phyloP scores from a whole-genome alignment of 2,888 invertebrate genomes.

The Tachina fera region DNA sequence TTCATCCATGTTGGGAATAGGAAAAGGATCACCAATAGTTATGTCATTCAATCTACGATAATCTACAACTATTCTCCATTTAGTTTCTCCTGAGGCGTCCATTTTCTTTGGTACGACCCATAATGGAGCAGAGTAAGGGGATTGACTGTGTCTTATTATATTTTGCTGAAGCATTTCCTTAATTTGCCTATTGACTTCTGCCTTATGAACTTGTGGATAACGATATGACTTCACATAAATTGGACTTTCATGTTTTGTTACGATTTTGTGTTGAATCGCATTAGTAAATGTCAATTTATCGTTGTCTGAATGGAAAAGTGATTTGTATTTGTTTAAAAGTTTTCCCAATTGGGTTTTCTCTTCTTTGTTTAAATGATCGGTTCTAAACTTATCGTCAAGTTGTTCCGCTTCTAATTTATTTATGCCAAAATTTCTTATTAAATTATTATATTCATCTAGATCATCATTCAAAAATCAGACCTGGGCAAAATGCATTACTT shows the following conservation, averaged over 20 bases:
- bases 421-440: too few species aligned
- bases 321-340: constrained; percentile 37
- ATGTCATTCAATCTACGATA: too few species aligned
- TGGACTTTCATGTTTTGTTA: not conserved
- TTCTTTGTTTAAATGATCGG: not conserved
- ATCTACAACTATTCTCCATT: constrained; percentile 14
- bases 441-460: too few species aligned
- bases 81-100: constrained; percentile 41
- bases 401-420: not conserved
- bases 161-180: constrained; percentile 43
- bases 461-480: too few species aligned
- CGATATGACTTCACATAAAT: too few species aligned
- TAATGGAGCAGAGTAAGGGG: constrained; percentile 53
- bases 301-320: constrained; percentile 76
- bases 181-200: constrained; percentile 42
- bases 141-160: constrained; percentile 51
- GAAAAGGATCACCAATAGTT: too few species aligned
- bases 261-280: constrained; percentile 55
- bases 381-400: constrained; percentile 6
- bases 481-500: too few species aligned
- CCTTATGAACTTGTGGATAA: constrained; percentile 49
- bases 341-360: constrained; percentile 4
- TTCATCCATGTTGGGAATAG: too few species aligned
- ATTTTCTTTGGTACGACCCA: constrained; percentile 59
- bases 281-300: constrained; percentile 51